Evolutionary conservation across 2,888 invertebrate genomes (phyloP).

Genomic region (Hesperia comma): DNA sequence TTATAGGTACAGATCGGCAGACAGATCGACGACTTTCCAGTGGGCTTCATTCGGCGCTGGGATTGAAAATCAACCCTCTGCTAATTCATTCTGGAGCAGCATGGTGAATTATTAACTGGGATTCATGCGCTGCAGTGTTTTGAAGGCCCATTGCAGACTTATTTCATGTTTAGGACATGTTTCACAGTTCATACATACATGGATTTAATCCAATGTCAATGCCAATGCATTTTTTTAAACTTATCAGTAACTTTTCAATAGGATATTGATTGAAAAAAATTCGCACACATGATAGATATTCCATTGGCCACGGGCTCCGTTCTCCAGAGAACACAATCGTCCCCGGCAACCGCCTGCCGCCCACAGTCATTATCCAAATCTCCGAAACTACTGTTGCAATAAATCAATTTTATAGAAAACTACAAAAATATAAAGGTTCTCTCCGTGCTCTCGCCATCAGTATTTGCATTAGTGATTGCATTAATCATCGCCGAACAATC

Average conservation of each 20-base stretch:
- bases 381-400: conserved; percentile 60
- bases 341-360: conserved; percentile 48
- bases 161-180: no score
- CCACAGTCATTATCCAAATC: conserved; percentile 58
- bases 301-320: not conserved
- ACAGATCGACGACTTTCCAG: no score
- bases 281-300: conserved; percentile 11
- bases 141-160: no score
- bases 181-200: no score
- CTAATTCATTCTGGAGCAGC: no score
- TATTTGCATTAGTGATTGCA: conserved; percentile 83
- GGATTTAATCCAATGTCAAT: no score
- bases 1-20: no score
- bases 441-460: conserved; percentile 67
- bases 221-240: not conserved
- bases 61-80: no score
- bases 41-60: no score
- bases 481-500: conserved; percentile 80
- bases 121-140: no score
- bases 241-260: not conserved
- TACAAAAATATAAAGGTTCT: conserved; percentile 61
- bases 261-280: conserved; percentile 15
- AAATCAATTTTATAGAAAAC: conserved; percentile 79
- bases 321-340: conserved; percentile 21
- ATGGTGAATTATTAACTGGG: no score